Conservation (phyloP, 2,797 vertebrate genomes). For the Sarcoramphus papa region DNA sequence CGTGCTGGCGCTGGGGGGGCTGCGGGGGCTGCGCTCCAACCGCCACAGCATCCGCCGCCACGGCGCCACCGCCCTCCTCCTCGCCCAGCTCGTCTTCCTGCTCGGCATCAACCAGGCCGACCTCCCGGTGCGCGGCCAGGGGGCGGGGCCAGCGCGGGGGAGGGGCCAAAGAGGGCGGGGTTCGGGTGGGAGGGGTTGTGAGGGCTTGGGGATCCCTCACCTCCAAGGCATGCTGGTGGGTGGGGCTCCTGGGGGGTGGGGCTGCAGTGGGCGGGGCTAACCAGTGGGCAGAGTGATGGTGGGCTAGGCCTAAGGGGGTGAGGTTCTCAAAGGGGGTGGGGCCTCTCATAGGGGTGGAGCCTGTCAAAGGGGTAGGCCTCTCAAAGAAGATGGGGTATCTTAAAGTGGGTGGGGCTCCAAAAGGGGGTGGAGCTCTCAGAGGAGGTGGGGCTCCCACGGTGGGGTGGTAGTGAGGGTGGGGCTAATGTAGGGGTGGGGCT, state of each 20-base stretch:
- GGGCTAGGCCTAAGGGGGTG: background rate
- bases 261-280: background rate
- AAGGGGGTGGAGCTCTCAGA: too few species aligned
- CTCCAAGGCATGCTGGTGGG: too few species aligned
- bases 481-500: too few species aligned
- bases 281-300: background rate
- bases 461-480: too few species aligned
- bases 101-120: constrained; percentile 94
- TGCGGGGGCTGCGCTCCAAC: constrained; percentile 83
- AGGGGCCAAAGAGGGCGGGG: background rate
- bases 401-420: too few species aligned
- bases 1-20: constrained; percentile 81
- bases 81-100: constrained; percentile 89
- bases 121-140: constrained; percentile 75
- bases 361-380: too few species aligned
- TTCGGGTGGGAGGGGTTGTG: too few species aligned
- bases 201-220: background rate
- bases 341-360: too few species aligned
- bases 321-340: background rate
- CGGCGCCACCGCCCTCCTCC: constrained; percentile 81
- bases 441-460: too few species aligned
- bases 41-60: constrained; percentile 88
- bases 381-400: too few species aligned
- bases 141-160: background rate
- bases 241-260: too few species aligned